phyloP scores from a whole-genome alignment of 2,888 invertebrate genomes.

The Erebia palarica region DNA sequence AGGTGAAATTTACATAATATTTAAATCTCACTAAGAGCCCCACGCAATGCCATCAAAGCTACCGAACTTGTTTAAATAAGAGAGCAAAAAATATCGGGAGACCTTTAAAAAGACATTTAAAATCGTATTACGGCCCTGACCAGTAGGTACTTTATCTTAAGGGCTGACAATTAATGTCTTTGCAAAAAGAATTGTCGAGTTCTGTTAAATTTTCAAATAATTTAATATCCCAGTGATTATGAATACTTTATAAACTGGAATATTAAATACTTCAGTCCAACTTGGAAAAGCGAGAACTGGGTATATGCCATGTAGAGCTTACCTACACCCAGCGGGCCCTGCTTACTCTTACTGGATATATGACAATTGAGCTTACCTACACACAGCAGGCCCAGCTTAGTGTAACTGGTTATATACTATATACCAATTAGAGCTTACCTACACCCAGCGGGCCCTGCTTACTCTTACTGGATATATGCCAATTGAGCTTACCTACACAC shows the following conservation, averaged over 20 bases:
- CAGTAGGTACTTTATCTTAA: conserved; percentile 1
- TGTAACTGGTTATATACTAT: no score
- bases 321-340: no score
- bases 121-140: background rate
- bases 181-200: background rate
- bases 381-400: no score
- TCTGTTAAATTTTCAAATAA: background rate
- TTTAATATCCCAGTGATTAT: background rate
- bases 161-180: background rate
- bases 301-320: no score
- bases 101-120: conserved; percentile 12
- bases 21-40: background rate
- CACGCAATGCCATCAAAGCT: conserved; percentile 48
- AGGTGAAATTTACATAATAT: no score
- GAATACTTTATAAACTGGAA: background rate
- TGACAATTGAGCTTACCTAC: no score
- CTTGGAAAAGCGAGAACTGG: no score
- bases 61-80: conserved; percentile 52
- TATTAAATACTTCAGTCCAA: background rate
- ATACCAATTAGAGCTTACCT: no score
- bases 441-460: no score
- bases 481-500: no score
- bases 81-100: conserved; percentile 33
- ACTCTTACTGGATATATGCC: no score
- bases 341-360: no score